Evolutionary conservation across 2,113 vertebrate genomes (phyloP), one percentile per base, ranked within the genome.

Genomic region (Petromus typicus): DNA sequence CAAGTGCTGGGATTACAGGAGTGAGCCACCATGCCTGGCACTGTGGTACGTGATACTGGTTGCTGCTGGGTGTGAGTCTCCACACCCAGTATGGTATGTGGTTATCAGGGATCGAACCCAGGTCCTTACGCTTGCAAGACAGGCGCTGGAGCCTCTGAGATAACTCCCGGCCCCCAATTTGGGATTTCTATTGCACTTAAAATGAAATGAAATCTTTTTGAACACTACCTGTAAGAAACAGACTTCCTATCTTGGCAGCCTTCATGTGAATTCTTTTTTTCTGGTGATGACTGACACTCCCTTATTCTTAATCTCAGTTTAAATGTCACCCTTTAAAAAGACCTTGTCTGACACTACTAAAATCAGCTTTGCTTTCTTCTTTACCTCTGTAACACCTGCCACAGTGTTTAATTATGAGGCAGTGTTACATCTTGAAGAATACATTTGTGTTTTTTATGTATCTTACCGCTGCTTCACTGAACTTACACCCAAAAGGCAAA

Each of bases 381-480:
- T 89, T 86, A 18, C 16, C 25, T 81, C 40, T 76, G 43, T 34
- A 87, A 61, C 25, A 34, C n/a, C 54, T 56, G 34, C 61, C 56
- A 88, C 3, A n/a, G 34, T 63, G 25, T 59, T 80, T 90, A 84
- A 87, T 84, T 81, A 81, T 12, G n/a, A 95, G 71, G 66, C 69
- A 71, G 12, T 32, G 23, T 48, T 71, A 71, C 11, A 81, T 43
- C 54, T 32, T 61, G 37, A 87, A 45, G 32, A 17, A 57, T 57
- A 59, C 48, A 87, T 51, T n/a, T 71, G 16, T 71, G 9, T 13
- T 76, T 23, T 75, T 73, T 64, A 12, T 67, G 20, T 83, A 22
- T 22, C 34, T 54, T 18, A 32, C 43, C 5, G 67, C 20, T 34
- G 37, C 80, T 90, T 93, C 63, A 76, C 92, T 85, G 43, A 90